Evolutionary conservation across 2,888 invertebrate species (phyloP).

Genomic region (Hypsopygia costalis): DNA sequence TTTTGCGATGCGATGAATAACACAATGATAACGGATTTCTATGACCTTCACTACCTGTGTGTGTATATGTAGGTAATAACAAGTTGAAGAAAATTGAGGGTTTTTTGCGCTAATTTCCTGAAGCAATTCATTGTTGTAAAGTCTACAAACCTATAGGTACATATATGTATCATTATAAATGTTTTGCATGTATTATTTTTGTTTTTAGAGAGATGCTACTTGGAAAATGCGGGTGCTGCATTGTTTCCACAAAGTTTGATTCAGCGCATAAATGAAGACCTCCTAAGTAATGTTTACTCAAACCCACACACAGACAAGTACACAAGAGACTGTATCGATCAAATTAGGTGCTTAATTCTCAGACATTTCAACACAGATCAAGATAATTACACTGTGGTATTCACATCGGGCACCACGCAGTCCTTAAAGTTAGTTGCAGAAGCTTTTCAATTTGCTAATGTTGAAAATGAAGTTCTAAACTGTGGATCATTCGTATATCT

Average conservation of each 20-base stretch:
- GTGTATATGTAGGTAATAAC: too few species aligned
- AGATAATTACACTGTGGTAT: constrained; percentile 92
- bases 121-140: too few species aligned
- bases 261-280: constrained; percentile 81
- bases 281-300: constrained; percentile 87
- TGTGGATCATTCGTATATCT: constrained; percentile 88
- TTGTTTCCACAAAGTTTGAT: constrained; percentile 90
- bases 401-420: constrained; percentile 96
- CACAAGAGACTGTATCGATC: constrained; percentile 92
- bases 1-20: too few species aligned
- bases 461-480: constrained; percentile 33
- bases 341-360: constrained; percentile 91
- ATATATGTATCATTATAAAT: background rate
- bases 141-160: background rate
- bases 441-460: constrained; percentile 83
- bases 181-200: constrained; percentile 13
- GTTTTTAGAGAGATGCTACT: constrained; percentile 85
- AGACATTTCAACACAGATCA: constrained; percentile 90
- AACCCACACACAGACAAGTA: constrained; percentile 95
- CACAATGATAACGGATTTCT: too few species aligned
- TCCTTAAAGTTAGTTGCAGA: constrained; percentile 92
- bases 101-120: too few species aligned
- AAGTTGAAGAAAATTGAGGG: too few species aligned
- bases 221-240: constrained; percentile 95
- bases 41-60: background rate